These are phyloP conservation scores for Phodopus roborovskii DNA, from an alignment of 2,113 vertebrate species.

Conservation along the genomic window DNA sequence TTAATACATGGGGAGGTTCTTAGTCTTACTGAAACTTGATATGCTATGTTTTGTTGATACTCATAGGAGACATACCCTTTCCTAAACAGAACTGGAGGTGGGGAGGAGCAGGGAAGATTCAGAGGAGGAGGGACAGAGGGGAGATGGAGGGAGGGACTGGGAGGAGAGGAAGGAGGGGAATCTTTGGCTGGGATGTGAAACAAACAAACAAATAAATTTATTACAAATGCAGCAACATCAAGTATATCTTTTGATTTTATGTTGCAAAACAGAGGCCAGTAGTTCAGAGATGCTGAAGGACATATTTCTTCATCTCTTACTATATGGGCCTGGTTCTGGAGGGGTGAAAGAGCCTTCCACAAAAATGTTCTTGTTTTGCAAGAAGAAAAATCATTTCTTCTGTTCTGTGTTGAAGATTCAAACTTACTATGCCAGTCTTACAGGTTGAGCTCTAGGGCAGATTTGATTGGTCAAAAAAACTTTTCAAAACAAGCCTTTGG, in stretches of 20 bases:
- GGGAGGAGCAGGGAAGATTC: no score
- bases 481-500: neutral
- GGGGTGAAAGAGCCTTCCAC: neutral
- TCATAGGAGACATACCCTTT: neutral
- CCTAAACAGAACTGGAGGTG: neutral
- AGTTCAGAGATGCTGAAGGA: neutral
- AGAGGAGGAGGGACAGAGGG: neutral
- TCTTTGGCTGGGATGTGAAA: no score
- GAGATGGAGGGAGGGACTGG: neutral
- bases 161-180: no score
- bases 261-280: neutral
- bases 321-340: neutral
- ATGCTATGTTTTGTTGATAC: neutral
- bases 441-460: neutral
- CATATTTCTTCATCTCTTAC: neutral
- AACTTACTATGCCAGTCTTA: neutral
- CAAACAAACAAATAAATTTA: no score
- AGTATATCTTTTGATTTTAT: neutral
- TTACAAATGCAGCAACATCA: neutral
- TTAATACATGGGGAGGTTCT: neutral
- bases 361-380: neutral
- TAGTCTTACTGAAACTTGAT: neutral
- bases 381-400: neutral
- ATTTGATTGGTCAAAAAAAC: neutral
- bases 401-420: neutral